Evolutionary conservation across 2,113 vertebrate genomes (phyloP), one percentile per base, ranked within the genome.

Genomic region (Cyanoramphus novaezelandiae): DNA sequence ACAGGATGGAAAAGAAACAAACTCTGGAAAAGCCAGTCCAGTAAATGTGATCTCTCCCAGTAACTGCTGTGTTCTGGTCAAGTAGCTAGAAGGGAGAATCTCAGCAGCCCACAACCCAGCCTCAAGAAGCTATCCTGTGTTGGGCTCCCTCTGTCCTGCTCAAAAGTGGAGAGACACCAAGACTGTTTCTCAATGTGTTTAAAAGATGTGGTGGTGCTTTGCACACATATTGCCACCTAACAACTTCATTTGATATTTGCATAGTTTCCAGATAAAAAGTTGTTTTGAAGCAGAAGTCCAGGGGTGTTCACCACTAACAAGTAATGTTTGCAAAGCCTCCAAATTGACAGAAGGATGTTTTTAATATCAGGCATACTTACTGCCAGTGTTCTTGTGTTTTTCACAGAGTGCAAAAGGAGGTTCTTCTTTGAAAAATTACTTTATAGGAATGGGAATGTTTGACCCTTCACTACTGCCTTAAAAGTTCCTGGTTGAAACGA

Each of bases 141-240:
- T 85, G n/a, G 37, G 2, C 8, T 69, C 6, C 18, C 23, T 41
- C 27, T 15, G 17, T 41, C 70, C 49, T 72, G 17, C 18, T 65
- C 7, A 33, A 57, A 90, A 83, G 35, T 18, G 12, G 39, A 83
- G 43, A 47, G 23, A 71, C 13, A 63, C 10, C 18, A 44, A 47
- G 24, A 29, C 13, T 43, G 8, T 43, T 83, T 79, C 29, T 43
- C n/a, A 14, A 4, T 1, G 1, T 0, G 0, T 33, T 77, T 69
- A 44, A 79, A 64, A 57, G 53, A 63, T 2, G 3, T 43, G 31
- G 49, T 83, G 37, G 9, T 33, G 37, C 29, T 88, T 55, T 29
- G 8, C 59, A 25, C 11, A 4, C 1, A 0, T 50, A 53, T 35
- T 68, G 28, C 27, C 3, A 0, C 14, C 44, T 67, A n/a, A 90